Evolutionary conservation across 2,113 vertebrate species (phyloP), one percentile per base, ranked within the genome.

Genomic region (Perca schrenkii): DNA sequence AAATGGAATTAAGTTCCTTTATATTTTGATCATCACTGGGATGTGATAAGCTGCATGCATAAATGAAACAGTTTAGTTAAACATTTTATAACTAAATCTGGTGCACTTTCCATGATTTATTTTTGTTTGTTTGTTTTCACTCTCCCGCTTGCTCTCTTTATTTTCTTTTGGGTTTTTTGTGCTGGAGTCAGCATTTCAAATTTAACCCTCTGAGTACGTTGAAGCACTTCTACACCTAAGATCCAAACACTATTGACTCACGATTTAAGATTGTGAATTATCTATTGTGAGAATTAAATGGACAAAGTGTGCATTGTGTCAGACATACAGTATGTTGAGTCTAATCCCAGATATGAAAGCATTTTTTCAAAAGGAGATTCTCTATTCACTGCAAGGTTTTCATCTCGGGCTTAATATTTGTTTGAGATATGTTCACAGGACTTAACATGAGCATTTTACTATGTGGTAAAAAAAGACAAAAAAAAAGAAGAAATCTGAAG

Each of bases 141-240:
- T 79, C 62, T 83, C 40, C 74, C 60, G 46, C 79, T 87, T 28
- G 77, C 1, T 89, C 16, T 78, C 57, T 61, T 16, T 75, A 74
- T 70, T 71, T 14, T 79, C 62, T 91, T 95, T 60, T 50, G 40
- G 40, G 4, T 66, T 94, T 95, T 95, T 95, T 96, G 96, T 96
- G 97, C 96, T 94, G 94, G 92, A 94, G 89, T 95, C 96, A 96
- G 96, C 97, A 95, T 96, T 94, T 96, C 94, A 96, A 95, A 96
- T 97, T 98, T 97, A 98, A 97, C 97, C 98, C 97, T 98, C 97
- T 97, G 97, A 98, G 97, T 98, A 97, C 97, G 96, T 91, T 94
- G 92, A 97, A 97, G 97, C 96, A 97, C 97, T 97, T 97, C 96
- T 96, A 95, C 96, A 94, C 96, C 96, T 88, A 94, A 93, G 94